These are phyloP conservation scores for Teleogryllus occipitalis DNA, from an alignment of 1,140 invertebrate genomes.

Conservation along the genomic window DNA sequence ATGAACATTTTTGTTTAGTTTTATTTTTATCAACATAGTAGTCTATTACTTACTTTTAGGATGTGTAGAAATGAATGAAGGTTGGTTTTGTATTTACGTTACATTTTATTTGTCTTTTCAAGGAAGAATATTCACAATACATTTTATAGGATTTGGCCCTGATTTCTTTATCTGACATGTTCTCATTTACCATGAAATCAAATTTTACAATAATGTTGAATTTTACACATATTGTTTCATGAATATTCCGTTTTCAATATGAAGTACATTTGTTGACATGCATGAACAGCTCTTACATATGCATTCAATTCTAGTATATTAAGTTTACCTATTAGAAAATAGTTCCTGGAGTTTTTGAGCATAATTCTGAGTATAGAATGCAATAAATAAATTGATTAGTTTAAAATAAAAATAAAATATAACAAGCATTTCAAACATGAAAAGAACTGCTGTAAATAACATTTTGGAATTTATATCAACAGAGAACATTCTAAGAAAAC, in stretches of 20 bases:
- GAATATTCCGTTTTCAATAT: not conserved
- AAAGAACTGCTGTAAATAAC: not conserved
- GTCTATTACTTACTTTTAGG: no score
- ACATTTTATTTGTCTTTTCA: not conserved
- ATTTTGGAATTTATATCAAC: not conserved
- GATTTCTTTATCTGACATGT: not conserved
- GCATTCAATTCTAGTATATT: not conserved
- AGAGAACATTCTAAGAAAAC: not conserved
- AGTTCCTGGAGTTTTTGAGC: no score
- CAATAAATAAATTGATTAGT: not conserved
- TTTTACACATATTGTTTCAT: not conserved
- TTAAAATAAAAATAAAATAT: not conserved
- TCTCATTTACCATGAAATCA: not conserved
- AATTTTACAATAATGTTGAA: not conserved
- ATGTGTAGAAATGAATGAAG: not conserved
- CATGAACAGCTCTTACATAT: not conserved
- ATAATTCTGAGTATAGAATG: no score
- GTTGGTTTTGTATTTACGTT: not conserved
- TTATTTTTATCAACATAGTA: no score
- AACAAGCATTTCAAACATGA: not conserved
- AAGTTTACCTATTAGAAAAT: not conserved
- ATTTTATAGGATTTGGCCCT: not conserved
- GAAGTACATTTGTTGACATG: not conserved
- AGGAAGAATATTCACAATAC: not conserved
- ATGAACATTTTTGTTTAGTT: no score